A percentile compares a stretch with the other conserved stretches of the same genome.
Evolutionary conservation across 2,888 invertebrate species (phyloP).

Genomic region (Laspeyria flexula): DNA sequence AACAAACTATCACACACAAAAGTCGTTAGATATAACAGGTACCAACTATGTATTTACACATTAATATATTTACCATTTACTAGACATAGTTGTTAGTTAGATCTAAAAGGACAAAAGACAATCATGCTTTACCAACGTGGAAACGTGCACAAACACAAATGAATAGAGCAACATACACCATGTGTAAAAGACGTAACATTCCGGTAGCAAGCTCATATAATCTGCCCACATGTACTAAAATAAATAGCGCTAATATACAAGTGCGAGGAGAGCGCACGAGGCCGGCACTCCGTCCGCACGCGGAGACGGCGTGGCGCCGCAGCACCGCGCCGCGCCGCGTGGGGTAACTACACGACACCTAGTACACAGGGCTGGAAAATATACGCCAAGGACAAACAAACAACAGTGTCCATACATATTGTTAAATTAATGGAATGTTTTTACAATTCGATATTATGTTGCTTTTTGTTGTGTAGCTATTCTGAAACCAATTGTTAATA

Average conservation of each 20-base stretch:
- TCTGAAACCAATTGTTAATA: background rate
- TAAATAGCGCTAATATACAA: background rate
- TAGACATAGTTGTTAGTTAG: too few species aligned
- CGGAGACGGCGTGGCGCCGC: slow-evolving; percentile 53
- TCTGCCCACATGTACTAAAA: background rate
- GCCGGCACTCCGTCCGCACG: slow-evolving; percentile 37
- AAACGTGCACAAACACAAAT: too few species aligned
- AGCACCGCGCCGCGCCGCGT: too few species aligned
- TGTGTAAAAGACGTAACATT: background rate
- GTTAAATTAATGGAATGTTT: background rate
- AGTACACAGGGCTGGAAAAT: background rate
- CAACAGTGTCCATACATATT: slow-evolving; percentile 5
- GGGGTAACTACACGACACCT: slow-evolving; percentile 1
- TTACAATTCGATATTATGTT: background rate
- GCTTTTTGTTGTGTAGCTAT: background rate
- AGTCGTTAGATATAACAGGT: too few species aligned
- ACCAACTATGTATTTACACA: too few species aligned
- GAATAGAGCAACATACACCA: too few species aligned
- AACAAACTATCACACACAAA: too few species aligned
- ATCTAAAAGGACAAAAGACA: too few species aligned
- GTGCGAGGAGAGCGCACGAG: slow-evolving; percentile 15
- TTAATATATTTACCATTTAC: too few species aligned
- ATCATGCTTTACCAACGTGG: too few species aligned
- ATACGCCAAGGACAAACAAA: slow-evolving; percentile 8
- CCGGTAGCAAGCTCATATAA: background rate